A percentile compares a stretch with the other conserved stretches of the same genome.
phyloP scores from a whole-genome alignment of 1,140 invertebrate genomes.

The Yoshiicerus persimilis region DNA sequence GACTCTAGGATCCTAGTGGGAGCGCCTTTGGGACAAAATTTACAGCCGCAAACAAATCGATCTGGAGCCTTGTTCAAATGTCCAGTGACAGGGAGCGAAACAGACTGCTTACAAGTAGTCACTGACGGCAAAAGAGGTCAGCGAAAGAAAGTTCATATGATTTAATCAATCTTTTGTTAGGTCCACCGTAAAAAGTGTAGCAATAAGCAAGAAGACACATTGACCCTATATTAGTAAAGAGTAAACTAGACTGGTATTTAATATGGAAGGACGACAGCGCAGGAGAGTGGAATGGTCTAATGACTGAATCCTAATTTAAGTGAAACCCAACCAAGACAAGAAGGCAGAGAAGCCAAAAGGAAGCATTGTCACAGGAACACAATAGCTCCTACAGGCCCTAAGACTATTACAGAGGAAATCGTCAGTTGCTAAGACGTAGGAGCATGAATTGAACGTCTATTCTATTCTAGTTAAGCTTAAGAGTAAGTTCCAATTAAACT shows the following conservation, averaged over 20 bases:
- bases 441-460: background rate
- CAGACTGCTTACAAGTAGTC: constrained; percentile 79
- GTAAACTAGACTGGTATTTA: background rate
- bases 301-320: background rate
- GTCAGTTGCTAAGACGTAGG: background rate
- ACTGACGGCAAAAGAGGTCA: constrained; percentile 83
- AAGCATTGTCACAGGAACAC: background rate
- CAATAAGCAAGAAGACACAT: background rate
- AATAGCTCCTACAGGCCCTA: background rate
- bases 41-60: constrained; percentile 75
- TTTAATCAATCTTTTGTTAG: background rate
- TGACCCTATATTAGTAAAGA: background rate
- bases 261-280: background rate
- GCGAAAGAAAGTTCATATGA: background rate
- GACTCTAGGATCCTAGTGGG: constrained; percentile 83
- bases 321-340: background rate
- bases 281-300: background rate
- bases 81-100: constrained; percentile 64
- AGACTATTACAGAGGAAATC: background rate
- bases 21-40: constrained; percentile 82
- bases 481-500: constrained; percentile 28
- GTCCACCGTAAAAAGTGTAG: background rate
- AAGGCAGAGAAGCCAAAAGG: background rate
- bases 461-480: background rate
- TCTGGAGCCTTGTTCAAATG: constrained; percentile 89